phyloP scores from a whole-genome alignment of 2,797 vertebrate species.

The Apodemus agrarius region DNA sequence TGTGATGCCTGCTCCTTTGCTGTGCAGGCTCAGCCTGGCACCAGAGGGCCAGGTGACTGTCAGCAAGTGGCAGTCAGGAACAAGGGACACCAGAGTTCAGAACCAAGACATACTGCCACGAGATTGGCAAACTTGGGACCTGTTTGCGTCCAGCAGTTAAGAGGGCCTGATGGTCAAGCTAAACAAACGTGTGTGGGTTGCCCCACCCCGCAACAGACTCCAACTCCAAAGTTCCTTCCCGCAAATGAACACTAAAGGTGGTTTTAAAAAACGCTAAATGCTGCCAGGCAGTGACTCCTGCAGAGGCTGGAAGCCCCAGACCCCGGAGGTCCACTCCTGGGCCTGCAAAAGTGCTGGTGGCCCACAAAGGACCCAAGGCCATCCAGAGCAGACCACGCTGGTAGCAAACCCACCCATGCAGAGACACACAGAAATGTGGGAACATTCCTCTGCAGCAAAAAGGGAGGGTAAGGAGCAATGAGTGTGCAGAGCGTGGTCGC shows the following conservation, averaged over 20 bases:
- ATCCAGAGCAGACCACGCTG: neutral
- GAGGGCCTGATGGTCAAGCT: neutral
- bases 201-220: no score
- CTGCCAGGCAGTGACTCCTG: neutral
- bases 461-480: neutral
- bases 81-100: neutral
- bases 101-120: neutral
- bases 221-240: neutral
- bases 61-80: neutral
- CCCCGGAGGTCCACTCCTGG: neutral
- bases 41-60: neutral
- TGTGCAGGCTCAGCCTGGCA: neutral
- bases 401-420: neutral
- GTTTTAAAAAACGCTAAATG: neutral
- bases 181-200: no score
- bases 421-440: fast-evolving
- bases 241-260: no score
- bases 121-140: neutral
- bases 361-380: neutral
- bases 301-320: neutral
- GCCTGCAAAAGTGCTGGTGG: neutral
- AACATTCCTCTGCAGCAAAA: fast-evolving
- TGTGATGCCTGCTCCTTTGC: neutral
- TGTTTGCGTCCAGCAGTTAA: neutral
- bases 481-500: neutral